Base-by-base conservation (phyloP, 64 coral and sea anemone genomes). In the Stichodactyla helianthus region DNA sequence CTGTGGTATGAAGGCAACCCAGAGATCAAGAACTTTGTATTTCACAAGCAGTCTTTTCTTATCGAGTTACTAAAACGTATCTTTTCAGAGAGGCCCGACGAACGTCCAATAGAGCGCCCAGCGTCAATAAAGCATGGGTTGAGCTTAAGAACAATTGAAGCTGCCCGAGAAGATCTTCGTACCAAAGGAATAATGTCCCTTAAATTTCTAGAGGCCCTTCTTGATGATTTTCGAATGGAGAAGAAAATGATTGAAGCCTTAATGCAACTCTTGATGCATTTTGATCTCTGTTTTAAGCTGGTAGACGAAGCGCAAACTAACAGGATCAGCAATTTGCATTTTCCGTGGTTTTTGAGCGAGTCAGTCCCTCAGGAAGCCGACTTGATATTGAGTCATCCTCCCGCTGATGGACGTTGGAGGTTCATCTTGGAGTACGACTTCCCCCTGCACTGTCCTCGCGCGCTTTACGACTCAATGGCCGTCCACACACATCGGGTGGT, bases 281-380 rank as follows among this genome's bases (percentile, higher is more conserved):
- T 93, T 60, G 84, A 77, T 79, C 64, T 93, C 53, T 93, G 88
- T 57, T 93, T 86, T n/a, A 77, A 88, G 16, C 64, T 93, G 53
- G 20, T 53, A 28, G 54, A 52, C 7, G 63, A 58, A 3, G 18
- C 7, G 5, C n/a, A 76, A 84, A 20, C 15, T 3, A 61, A 17
- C 64, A 55, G 71, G 18, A 28, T 76, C 11, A 82, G 19, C 8
- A 70, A 83, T 16, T 85, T 88, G 83, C 53, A 87, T 56, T 93
- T 93, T 86, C 92, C 92, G 50, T 93, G 88, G 84, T 93, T 93
- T 44, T 77, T 93, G 61, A 86, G 74, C 17, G 92, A 89, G 55
- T 56, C 62, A 0, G 70, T 74, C 0, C 84, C 92, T 52, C 7
- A 22, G 6, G 86, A 56, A 31, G 10, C 70, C 28, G 54, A 5